These are phyloP conservation scores for Pseudopodoces humilis DNA, from an alignment of 2,113 vertebrate species.

Conservation along the genomic window DNA sequence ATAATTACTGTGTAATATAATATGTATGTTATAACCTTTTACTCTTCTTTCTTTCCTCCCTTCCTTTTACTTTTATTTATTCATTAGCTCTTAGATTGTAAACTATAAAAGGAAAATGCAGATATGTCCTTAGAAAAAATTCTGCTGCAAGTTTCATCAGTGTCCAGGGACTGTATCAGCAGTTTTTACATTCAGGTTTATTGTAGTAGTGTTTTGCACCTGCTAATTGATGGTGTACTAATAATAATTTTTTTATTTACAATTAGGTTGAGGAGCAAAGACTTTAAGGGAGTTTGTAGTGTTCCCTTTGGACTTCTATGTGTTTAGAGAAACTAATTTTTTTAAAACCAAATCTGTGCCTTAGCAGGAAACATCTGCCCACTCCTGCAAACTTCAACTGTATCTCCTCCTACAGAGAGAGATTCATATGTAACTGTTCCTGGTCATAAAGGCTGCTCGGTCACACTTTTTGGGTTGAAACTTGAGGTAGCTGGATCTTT, in stretches of 20 bases:
- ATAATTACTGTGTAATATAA: constrained; percentile 57
- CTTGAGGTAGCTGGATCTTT: neutral
- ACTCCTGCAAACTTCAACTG: neutral
- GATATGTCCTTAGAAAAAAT: neutral
- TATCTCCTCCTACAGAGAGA: neutral
- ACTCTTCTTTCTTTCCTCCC: neutral
- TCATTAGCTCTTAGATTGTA: constrained; percentile 56
- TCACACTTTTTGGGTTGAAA: neutral
- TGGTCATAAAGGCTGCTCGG: neutral
- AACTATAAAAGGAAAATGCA: neutral
- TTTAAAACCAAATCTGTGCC: neutral
- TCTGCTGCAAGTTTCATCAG: neutral
- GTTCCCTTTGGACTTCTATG: neutral
- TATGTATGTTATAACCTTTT: constrained; percentile 33
- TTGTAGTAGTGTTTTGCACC: neutral
- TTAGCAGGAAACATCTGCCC: neutral
- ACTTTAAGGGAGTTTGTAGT: neutral
- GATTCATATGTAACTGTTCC: neutral
- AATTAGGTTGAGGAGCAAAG: neutral
- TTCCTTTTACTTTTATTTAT: constrained; percentile 65
- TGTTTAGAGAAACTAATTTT: neutral
- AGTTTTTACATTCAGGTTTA: neutral
- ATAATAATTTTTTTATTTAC: neutral
- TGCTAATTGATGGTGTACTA: neutral
- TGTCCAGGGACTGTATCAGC: neutral